These are phyloP conservation scores for Etheostoma cragini DNA, from an alignment of 2,113 vertebrate genomes.

Conservation along the genomic window DNA sequence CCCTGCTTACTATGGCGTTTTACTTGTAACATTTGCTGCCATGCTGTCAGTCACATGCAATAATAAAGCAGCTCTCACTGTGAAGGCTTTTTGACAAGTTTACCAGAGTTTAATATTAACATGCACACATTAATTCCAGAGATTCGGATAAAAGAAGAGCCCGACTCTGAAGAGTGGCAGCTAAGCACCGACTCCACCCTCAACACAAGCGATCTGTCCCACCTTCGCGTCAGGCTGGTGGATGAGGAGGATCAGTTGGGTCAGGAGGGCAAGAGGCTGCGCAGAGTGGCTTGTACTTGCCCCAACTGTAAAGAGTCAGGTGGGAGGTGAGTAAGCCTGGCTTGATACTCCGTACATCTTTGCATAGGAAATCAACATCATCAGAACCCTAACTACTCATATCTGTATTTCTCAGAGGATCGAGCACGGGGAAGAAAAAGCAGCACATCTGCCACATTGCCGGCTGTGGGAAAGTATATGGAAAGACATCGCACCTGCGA, in stretches of 20 bases:
- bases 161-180: slow-evolving; percentile 98
- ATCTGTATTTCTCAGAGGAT: slow-evolving; percentile 86
- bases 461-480: slow-evolving; percentile 98
- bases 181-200: slow-evolving; percentile 95
- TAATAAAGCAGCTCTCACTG: slow-evolving; percentile 33
- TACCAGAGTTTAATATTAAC: slow-evolving; percentile 24
- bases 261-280: slow-evolving; percentile 96
- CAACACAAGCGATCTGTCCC: slow-evolving; percentile 96
- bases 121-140: slow-evolving; percentile 79
- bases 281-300: slow-evolving; percentile 97
- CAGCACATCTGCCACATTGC: slow-evolving; percentile 99
- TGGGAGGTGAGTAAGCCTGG: slow-evolving; percentile 88
- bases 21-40: slow-evolving; percentile 21
- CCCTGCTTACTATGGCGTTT: slow-evolving; percentile 7
- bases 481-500: slow-evolving; percentile 98
- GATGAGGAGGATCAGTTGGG: slow-evolving; percentile 96
- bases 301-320: slow-evolving; percentile 99
- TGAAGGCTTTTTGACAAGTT: slow-evolving; percentile 28
- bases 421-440: slow-evolving; percentile 96
- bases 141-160: slow-evolving; percentile 98
- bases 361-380: neutral
- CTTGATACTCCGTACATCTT: neutral
- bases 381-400: neutral
- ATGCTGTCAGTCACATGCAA: slow-evolving; percentile 29
- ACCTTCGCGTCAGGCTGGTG: slow-evolving; percentile 93